Evolutionary conservation across 2,113 vertebrate genomes (phyloP), one percentile per base, ranked within the genome.

Genomic region (Malurus cyaneus): DNA sequence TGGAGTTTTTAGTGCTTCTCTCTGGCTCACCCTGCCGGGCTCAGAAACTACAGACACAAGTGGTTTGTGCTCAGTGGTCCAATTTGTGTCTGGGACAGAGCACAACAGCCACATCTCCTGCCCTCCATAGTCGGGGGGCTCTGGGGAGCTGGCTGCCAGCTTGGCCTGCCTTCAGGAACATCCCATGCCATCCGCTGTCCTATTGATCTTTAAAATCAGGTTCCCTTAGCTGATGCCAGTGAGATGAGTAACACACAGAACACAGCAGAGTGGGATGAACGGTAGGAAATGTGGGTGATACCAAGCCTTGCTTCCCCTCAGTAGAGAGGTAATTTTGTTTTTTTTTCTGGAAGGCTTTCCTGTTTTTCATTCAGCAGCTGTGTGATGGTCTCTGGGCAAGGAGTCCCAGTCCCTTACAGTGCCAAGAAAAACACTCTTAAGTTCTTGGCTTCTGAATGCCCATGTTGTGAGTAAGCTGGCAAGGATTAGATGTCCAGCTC

Each of bases 361-460:
- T 95, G 83, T 49, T 92, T 96, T 87, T 89, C 72, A n/a, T 61
- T 53, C 86, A 78, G 69, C 74, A 86, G 85, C 67, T 86, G 44
- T 42, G 36, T 69, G 80, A 76, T 2, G 1, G 57, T 86, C 54
- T 86, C 88, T 52, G 72, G 65, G 82, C 81, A 80, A 78, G 67
- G 67, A 90, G 57, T 87, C 73, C 41, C 62, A 65, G n/a, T 25
- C 69, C 52, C 60, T 81, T 74, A 41, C 26, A 64, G 26, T 1
- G 83, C 80, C 88, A 95, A 94, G 80, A 66, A 82, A 92, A 91
- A 64, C 66, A 77, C 21, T 66, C 59, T 3, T 2, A n/a, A 60
- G 56, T 86, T 84, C 86, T 92, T 76, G 84, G 91, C 59, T 53
- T 85, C 86, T 69, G 84, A 91, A 92, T 77, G 78, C 89, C 89